A percentile compares a stretch with the other conserved stretches of the same genome.
Evolutionary conservation across 2,113 vertebrate genomes (phyloP).

Genomic region (Talpa occidentalis): DNA sequence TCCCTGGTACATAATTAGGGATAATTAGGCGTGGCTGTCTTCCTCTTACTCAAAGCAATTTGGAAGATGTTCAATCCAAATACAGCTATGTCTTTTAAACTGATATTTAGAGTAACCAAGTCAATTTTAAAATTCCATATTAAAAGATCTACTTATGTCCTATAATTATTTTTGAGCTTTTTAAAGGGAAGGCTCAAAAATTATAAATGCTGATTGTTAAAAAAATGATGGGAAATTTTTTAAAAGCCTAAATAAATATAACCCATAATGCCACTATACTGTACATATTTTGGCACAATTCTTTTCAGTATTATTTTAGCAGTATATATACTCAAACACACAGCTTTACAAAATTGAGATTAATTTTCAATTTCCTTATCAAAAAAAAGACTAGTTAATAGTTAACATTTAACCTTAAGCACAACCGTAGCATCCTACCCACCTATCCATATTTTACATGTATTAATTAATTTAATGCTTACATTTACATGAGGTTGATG

Average conservation of each 20-base stretch:
- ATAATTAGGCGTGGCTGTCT: conserved; percentile 59
- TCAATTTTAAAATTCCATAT: neutral
- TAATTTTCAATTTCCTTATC: neutral
- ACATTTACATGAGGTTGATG: neutral
- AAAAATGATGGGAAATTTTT: neutral
- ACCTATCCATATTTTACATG: neutral
- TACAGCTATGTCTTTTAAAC: neutral
- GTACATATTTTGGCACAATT: too few relatives aligned
- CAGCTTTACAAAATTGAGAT: neutral
- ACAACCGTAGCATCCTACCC: neutral
- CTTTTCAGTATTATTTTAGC: too few relatives aligned
- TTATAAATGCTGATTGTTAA: neutral
- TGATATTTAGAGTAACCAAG: neutral
- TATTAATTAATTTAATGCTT: neutral
- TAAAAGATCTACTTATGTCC: neutral
- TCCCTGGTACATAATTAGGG: conserved; percentile 51
- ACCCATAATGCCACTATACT: too few relatives aligned
- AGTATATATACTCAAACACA: too few relatives aligned
- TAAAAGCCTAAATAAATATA: too few relatives aligned
- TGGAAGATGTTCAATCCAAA: conserved; percentile 27
- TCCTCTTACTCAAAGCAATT: conserved; percentile 41
- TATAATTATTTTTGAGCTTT: conserved; percentile 25
- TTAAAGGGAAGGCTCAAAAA: neutral
- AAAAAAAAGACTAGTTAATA: conserved; percentile 40
- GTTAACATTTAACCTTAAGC: conserved; percentile 30